These are phyloP conservation scores for Zhuqinia jingwanae DNA, from an alignment of 2,888 invertebrate genomes.

Conservation along the genomic window DNA sequence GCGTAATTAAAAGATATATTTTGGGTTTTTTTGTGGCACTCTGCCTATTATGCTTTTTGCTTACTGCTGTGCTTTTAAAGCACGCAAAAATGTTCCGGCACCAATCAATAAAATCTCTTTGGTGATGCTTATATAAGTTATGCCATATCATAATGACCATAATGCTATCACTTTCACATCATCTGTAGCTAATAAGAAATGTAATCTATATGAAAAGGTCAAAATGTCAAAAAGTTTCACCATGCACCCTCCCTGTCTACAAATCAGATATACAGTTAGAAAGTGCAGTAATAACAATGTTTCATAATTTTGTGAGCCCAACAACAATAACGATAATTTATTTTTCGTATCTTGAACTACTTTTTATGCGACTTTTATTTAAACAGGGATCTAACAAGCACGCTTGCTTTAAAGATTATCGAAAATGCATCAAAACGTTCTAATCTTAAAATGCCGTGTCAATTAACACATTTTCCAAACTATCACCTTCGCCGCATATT, in stretches of 20 bases:
- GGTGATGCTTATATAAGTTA: not conserved
- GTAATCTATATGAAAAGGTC: constrained; percentile 52
- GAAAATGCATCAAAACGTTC: constrained; percentile 26
- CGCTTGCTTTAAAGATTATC: constrained; percentile 27
- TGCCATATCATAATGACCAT: not conserved
- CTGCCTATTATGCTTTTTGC: constrained; percentile 7
- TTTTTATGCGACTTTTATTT: not conserved
- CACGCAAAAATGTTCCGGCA: not conserved
- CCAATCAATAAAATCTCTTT: not conserved
- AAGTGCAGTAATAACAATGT: constrained; percentile 4
- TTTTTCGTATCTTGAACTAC: not conserved
- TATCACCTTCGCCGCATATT: constrained; percentile 35
- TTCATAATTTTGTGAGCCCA: constrained; percentile 1
- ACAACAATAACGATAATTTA: not conserved
- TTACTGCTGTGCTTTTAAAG: not conserved
- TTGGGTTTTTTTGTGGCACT: constrained; percentile 7
- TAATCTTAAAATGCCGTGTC: constrained; percentile 38
- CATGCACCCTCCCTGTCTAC: not conserved
- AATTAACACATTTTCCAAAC: constrained; percentile 44
- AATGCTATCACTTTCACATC: constrained; percentile 11
- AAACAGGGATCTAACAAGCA: not conserved
- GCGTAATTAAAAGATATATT: constrained; percentile 3
- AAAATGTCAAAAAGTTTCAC: constrained; percentile 54
- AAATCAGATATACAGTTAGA: constrained; percentile 22
- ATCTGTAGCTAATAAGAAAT: not conserved